Evolutionary conservation across 2,797 vertebrate species (phyloP), one percentile per base, ranked within the genome.

Genomic region (Eulemur coronatus): DNA sequence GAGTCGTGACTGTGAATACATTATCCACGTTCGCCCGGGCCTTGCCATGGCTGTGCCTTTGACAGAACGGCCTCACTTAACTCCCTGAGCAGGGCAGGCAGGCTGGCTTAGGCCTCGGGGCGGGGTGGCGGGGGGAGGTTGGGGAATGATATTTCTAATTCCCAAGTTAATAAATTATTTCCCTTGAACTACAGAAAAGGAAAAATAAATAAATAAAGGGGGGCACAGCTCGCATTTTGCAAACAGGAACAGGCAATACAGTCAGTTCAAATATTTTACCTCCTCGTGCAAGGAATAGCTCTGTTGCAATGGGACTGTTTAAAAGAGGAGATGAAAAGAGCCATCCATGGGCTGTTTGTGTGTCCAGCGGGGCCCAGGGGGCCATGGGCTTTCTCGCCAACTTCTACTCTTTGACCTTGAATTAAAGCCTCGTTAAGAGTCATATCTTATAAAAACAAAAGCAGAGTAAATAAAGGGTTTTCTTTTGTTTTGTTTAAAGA

Each of bases 1-100:
- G 98, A 99, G 99, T 99, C 99, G 99, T 99, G 99, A 98, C 99
- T 98, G 98, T 63, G 98, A 98, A 99, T 99, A 98, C 97, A 98
- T 99, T 99, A 98, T 93, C 52, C 5, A 78, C 8, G 65, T 98
- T 98, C 92, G 22, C 96, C 73, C 26, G 1, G 91, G 93, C 96
- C 97, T 95, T 81, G 98, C 89, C 97, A 93, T 22, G 85, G 91
- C 97, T 96, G 5, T 6, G 73, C 38, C n/a, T 94, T 94, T 89
- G 48, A 85, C 14, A 2, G 89, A 78, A 88, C 86, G 35, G 78
- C 63, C 35, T 97, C 93, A 84, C 82, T n/a, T 59, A 13, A 41
- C 72, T 91, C 41, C 89, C 86, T 0, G 5, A 75, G 59, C 79
- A 30, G 63, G 52, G 73, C 17, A 13, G 78, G 33, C 63, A n/a